Percentiles rank a stretch among this genome's conserved stretches.
Conservation (phyloP, 1,140 invertebrate genomes). For the Medauroidea extradentata region DNA sequence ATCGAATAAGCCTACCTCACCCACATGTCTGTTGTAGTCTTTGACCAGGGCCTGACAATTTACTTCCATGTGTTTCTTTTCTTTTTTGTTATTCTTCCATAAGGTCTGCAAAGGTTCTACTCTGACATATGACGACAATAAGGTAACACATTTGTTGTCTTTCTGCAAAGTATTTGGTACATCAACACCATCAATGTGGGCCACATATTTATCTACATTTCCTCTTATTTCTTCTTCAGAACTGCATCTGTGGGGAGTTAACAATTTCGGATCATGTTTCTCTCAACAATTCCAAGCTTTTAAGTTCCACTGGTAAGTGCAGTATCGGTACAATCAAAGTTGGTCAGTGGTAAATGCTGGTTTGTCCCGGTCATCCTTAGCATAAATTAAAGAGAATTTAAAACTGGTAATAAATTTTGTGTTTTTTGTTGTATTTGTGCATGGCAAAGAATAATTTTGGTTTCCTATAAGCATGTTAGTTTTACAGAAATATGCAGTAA, state of each 20-base stretch:
- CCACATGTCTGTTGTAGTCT: conserved; percentile 22
- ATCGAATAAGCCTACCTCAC: conserved; percentile 32
- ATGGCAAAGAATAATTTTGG: no score
- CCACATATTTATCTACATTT: background rate
- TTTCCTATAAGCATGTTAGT: no score
- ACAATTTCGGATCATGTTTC: background rate
- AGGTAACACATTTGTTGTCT: background rate
- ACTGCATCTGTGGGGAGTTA: conserved; percentile 4
- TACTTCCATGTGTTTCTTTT: background rate
- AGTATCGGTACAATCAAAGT: no score
- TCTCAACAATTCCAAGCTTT: conserved; percentile 6
- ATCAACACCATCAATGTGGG: background rate
- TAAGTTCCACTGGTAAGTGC: conserved; percentile 6
- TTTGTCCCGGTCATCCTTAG: no score
- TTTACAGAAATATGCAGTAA: no score
- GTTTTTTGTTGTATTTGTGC: no score
- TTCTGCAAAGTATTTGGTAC: background rate
- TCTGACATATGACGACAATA: background rate
- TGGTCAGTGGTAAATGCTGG: no score
- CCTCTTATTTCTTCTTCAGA: conserved; percentile 4
- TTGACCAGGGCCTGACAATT: background rate
- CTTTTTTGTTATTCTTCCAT: background rate
- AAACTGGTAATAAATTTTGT: no score
- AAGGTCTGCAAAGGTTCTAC: background rate
- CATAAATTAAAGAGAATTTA: no score